Evolutionary conservation across 2,888 invertebrate genomes (phyloP), one percentile per base, ranked within the genome.

Genomic region (Mantis religiosa): DNA sequence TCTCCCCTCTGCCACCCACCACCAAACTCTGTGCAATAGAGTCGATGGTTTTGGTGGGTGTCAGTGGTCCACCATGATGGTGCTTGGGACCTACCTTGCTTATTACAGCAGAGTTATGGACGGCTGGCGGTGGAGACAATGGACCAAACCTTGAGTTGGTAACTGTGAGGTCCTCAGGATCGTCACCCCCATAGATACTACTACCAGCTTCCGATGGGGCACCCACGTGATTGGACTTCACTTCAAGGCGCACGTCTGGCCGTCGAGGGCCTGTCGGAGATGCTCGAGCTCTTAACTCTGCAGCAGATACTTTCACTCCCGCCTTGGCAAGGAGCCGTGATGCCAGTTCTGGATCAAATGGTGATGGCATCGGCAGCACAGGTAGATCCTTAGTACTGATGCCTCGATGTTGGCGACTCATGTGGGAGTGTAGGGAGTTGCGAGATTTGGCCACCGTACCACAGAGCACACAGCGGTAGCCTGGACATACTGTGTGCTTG

Each of bases 351-450:
- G 98, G 98, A 93, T 98, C 98, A 93, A 98, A 98, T 30, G 98
- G 96, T 90, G 97, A 97, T 30, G 98, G 98, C 98, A 98, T 98
- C 90, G 98, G 98, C 91, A 98, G 94, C 84, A 98, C 98, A 15
- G 98, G 98, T 91, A 98, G 94, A 93, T 98, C 98, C 94, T 98
- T 98, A 91, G 98, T 98, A 92, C 97, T 97, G 92, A 98, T 98
- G 90, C 98, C 98, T 89, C 98, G 96, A 93, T 98, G 98, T 92
- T 98, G 98, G 86, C 98, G 96, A 90, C 97, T 97, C 98, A 98
- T 98, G 93, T 98, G 98, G 89, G 98, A 98, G 94, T 98, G 98
- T 88, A 98, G 94, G 0, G 98, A 98, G 93, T 98, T 98, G 91
- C 98, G 95, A 0, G 97, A 98, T 93, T 98, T 98, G 84, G 98